These are phyloP conservation scores for Thecocarcelia acutangulata DNA, from an alignment of 2,888 invertebrate genomes.

Conservation along the genomic window DNA sequence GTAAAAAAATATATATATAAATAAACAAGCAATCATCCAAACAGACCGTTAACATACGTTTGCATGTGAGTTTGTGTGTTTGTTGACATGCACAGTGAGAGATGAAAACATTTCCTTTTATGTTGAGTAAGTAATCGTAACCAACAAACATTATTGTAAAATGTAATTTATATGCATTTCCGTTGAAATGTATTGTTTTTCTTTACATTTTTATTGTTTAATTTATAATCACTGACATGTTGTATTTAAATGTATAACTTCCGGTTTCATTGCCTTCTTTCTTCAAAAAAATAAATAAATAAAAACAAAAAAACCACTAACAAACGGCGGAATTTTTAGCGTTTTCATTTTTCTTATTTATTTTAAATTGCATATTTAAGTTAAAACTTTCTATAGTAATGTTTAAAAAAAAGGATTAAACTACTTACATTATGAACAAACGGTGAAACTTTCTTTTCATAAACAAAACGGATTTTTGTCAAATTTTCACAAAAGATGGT, in stretches of 20 bases:
- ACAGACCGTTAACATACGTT: constrained; percentile 13
- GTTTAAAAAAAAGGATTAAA: not conserved
- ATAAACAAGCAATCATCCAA: not conserved
- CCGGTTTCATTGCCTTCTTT: constrained; percentile 59
- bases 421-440: not conserved
- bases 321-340: not conserved
- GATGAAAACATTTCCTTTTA: constrained; percentile 26
- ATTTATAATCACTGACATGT: constrained; percentile 72
- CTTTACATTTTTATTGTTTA: constrained; percentile 48
- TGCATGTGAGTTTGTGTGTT: not conserved
- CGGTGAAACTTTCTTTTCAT: not conserved
- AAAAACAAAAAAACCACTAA: constrained; percentile 28
- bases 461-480: too few species aligned
- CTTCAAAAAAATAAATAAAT: not conserved
- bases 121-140: constrained; percentile 40
- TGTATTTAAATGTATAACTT: constrained; percentile 74
- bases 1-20: too few species aligned
- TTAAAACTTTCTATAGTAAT: not conserved
- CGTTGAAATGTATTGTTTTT: constrained; percentile 57
- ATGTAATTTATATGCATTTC: constrained; percentile 73
- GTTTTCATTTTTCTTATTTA: not conserved
- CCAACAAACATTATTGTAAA: constrained; percentile 57
- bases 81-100: constrained; percentile 8
- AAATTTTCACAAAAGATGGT: too few species aligned
- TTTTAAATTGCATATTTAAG: constrained; percentile 5